These are phyloP conservation scores for Parazoanthus atlanticus DNA, from an alignment of 92 coral and sea anemone genomes.

Conservation along the genomic window DNA sequence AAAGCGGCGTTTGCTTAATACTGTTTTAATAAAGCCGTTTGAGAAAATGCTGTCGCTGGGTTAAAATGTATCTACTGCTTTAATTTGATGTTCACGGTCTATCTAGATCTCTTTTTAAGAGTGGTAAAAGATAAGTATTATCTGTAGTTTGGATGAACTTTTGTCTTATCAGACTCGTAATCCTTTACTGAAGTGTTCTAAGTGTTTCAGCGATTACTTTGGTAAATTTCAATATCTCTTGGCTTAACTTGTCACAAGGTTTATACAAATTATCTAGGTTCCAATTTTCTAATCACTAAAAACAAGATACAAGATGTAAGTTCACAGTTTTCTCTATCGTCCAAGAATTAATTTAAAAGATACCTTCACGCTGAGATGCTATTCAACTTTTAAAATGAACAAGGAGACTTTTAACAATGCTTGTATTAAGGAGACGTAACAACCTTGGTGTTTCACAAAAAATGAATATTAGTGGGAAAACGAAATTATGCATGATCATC, in stretches of 20 bases:
- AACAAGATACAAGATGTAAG: slow-evolving; percentile 4
- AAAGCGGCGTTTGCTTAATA: not conserved
- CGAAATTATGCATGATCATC: not conserved
- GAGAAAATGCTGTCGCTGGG: not conserved
- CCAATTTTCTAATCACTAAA: slow-evolving; percentile 5
- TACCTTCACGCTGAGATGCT: not conserved
- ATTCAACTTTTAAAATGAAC: slow-evolving; percentile 17
- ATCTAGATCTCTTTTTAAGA: slow-evolving; percentile 1
- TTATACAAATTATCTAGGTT: slow-evolving; percentile 5
- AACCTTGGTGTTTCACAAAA: not conserved
- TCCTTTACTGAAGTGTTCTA: not conserved
- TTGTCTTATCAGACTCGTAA: not conserved
- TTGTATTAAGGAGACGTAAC: not conserved
- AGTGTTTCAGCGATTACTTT: slow-evolving; percentile 7
- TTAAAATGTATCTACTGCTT: not conserved
- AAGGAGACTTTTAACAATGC: slow-evolving; percentile 10
- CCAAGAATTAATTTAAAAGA: slow-evolving; percentile 11
- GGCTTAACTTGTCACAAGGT: slow-evolving; percentile 7
- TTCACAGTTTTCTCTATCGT: not conserved
- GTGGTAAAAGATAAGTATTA: slow-evolving; percentile 14
- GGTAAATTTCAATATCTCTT: slow-evolving; percentile 28
- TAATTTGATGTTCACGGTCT: not conserved
- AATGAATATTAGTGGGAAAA: not conserved
- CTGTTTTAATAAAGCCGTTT: slow-evolving; percentile 33
- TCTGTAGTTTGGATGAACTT: not conserved